Evolutionary conservation across 1,140 invertebrate genomes (phyloP).

Genomic region (Sarcophaga peregrina): DNA sequence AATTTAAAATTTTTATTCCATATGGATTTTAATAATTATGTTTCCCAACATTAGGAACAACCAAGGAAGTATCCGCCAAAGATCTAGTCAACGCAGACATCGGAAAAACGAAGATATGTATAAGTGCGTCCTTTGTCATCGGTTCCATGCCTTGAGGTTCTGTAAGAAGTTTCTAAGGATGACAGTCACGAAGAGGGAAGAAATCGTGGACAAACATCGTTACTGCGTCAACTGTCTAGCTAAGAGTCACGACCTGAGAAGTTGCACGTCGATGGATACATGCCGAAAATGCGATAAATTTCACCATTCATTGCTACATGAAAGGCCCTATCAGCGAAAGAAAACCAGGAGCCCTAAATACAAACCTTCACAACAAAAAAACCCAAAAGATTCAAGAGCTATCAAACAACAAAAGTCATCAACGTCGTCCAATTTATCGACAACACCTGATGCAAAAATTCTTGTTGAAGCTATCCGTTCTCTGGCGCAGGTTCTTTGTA

Average conservation of each 20-base stretch:
- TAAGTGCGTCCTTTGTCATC: background rate
- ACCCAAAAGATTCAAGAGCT: too few relatives aligned
- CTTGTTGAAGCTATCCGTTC: too few relatives aligned
- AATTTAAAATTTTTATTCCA: background rate
- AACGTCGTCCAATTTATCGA: too few relatives aligned
- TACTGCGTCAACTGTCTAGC: constrained; percentile 4
- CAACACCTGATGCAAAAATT: too few relatives aligned
- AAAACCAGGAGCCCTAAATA: too few relatives aligned
- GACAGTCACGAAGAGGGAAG: background rate
- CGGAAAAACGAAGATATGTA: background rate
- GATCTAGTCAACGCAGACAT: background rate
- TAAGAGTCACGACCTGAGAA: background rate
- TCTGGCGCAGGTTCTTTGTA: too few relatives aligned
- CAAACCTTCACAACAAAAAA: too few relatives aligned
- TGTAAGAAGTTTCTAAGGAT: too few relatives aligned
- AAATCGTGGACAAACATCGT: background rate
- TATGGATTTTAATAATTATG: background rate
- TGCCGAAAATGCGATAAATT: background rate
- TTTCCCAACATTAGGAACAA: background rate
- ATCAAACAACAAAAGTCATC: too few relatives aligned
- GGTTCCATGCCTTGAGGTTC: background rate
- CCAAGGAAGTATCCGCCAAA: background rate
- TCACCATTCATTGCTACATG: background rate
- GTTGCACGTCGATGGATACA: background rate
- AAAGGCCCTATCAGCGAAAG: too few relatives aligned